These are phyloP conservation scores for Taurulus bubalis DNA, from an alignment of 2,113 vertebrate species.

Conservation along the genomic window DNA sequence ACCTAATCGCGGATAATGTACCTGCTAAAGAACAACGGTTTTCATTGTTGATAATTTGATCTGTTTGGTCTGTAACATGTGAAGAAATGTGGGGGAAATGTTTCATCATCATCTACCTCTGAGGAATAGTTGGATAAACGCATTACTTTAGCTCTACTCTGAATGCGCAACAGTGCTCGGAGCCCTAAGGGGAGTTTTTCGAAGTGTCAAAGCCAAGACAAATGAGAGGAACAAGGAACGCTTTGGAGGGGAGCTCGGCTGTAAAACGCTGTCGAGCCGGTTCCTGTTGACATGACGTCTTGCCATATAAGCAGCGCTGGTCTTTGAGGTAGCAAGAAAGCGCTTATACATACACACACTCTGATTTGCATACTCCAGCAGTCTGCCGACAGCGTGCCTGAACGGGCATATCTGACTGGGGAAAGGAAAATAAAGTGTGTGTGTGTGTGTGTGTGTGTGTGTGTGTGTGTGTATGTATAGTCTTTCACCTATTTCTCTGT, in stretches of 20 bases:
- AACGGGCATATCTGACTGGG: conserved; percentile 20
- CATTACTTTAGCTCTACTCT: not conserved
- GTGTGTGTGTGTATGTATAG: not conserved
- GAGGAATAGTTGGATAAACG: not conserved
- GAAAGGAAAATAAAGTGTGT: not conserved
- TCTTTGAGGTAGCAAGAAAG: not conserved
- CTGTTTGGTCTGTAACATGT: not conserved
- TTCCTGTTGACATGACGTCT: conserved; percentile 12
- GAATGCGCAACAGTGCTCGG: not conserved
- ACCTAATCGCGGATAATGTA: not conserved
- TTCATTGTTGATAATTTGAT: not conserved
- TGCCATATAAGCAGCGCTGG: not conserved
- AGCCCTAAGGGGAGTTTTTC: not conserved
- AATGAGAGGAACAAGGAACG: not conserved
- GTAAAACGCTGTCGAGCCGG: conserved; percentile 52
- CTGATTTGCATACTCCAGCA: conserved; percentile 78
- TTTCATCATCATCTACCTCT: not conserved
- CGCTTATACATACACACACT: conserved; percentile 28
- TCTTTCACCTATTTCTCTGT: not conserved
- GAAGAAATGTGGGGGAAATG: not conserved
- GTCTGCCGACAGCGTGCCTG: conserved; percentile 34
- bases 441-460: not conserved
- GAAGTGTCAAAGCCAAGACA: not conserved
- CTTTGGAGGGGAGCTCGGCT: not conserved
- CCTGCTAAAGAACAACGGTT: not conserved